A percentile compares a stretch with the other conserved stretches of the same genome.
phyloP scores from a whole-genome alignment of 2,888 invertebrate genomes.

The Ariolimax columbianus region DNA sequence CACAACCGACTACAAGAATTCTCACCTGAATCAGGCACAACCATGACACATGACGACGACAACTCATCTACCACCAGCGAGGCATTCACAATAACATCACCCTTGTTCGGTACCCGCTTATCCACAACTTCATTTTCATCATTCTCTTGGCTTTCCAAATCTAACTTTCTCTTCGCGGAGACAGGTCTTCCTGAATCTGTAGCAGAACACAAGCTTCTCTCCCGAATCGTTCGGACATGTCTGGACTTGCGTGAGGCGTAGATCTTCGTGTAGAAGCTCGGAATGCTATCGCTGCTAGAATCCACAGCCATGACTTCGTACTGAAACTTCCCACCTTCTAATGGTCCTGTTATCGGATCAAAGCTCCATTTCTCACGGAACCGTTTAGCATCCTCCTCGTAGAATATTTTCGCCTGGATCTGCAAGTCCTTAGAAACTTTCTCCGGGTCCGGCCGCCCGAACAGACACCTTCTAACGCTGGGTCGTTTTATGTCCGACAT shows the following conservation, averaged over 20 bases:
- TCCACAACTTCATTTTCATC: constrained; percentile 15
- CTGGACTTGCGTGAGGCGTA: constrained; percentile 14
- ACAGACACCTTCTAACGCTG: constrained; percentile 4
- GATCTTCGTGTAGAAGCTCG: constrained; percentile 7
- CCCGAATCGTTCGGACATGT: neutral
- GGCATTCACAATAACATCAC: neutral
- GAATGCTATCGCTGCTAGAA: neutral
- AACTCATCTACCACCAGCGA: neutral
- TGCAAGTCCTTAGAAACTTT: neutral
- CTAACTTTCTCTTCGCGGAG: constrained; percentile 8
- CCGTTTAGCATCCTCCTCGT: neutral
- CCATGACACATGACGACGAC: too few species aligned
- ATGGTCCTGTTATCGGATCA: neutral
- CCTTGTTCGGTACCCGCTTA: constrained; percentile 23
- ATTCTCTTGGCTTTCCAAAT: constrained; percentile 5
- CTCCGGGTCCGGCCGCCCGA: neutral
- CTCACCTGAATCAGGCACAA: neutral
- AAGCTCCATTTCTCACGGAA: constrained; percentile 9
- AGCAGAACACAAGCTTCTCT: neutral
- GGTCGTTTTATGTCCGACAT: constrained; percentile 7
- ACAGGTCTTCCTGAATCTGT: neutral
- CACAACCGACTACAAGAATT: neutral
- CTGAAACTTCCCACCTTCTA: constrained; percentile 9
- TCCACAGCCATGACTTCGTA: neutral
- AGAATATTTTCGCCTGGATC: neutral